Conservation (phyloP, 2,888 invertebrate species). For the Tethea ocularis region DNA sequence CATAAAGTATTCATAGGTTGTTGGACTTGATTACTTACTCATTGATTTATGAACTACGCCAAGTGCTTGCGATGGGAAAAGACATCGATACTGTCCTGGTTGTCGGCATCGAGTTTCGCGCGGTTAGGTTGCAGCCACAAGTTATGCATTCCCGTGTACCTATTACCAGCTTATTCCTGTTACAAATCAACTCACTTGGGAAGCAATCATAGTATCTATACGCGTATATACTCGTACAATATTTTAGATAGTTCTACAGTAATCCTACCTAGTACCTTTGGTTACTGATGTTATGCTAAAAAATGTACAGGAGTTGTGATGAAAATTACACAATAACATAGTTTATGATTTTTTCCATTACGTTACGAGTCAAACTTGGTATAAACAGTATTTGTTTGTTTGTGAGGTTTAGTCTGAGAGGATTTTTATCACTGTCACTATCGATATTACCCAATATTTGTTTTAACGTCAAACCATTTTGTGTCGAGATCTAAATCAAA, state of each 20-base stretch:
- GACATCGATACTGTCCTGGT: conserved; percentile 59
- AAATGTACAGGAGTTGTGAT: not conserved
- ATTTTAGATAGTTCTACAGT: conserved; percentile 16
- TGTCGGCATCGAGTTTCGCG: conserved; percentile 61
- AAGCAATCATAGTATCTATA: conserved; percentile 40
- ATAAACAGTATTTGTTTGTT: conserved; percentile 37
- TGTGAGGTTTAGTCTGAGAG: conserved; percentile 35
- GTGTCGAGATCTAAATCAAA: conserved; percentile 56
- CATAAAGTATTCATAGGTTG: not conserved
- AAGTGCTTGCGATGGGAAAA: conserved; percentile 57
- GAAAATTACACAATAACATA: not conserved
- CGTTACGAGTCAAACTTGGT: conserved; percentile 13
- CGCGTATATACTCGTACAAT: conserved; percentile 11
- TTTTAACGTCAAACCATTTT: conserved; percentile 57
- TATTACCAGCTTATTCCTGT: conserved; percentile 52
- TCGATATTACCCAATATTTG: conserved; percentile 50
- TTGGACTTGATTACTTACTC: not conserved
- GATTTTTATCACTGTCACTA: conserved; percentile 43
- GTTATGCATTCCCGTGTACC: conserved; percentile 50
- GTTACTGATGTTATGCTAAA: too few relatives aligned
- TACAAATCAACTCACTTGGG: conserved; percentile 67
- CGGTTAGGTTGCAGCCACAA: conserved; percentile 63
- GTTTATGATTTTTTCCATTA: too few relatives aligned
- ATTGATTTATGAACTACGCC: conserved; percentile 21
- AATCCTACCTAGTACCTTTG: conserved; percentile 14